Conservation (phyloP, 2,797 vertebrate species). For the Coendou prehensilis region DNA sequence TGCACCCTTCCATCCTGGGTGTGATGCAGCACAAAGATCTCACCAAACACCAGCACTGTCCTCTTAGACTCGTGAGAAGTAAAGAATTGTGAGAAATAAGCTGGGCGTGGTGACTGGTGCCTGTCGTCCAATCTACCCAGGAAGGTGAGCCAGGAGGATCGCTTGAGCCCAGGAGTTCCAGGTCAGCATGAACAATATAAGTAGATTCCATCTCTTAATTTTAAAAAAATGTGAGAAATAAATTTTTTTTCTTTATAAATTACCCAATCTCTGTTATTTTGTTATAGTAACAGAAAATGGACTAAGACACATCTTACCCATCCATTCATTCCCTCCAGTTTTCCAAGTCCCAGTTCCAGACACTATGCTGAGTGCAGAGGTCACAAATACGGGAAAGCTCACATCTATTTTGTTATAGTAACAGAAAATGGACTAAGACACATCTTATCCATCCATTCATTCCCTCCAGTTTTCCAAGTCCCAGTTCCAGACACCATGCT, state of each 20-base stretch:
- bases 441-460: too few species aligned
- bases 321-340: neutral
- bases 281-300: neutral
- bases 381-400: neutral
- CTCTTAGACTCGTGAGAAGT: neutral
- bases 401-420: too few species aligned
- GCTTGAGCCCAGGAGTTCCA: neutral
- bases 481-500: too few species aligned
- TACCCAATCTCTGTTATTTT: neutral
- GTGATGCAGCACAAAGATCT: neutral
- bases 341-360: neutral
- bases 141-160: neutral
- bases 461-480: too few species aligned
- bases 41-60: neutral
- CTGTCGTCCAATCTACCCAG: neutral
- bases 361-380: neutral
- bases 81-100: neutral
- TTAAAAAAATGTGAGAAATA: neutral
- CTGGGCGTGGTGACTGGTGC: neutral
- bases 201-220: neutral
- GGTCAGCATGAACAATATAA: neutral
- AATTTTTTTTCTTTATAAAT: neutral
- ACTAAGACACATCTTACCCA: neutral
- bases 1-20: neutral
- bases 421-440: too few species aligned